Base-by-base conservation (phyloP, 2,797 vertebrate species). In the Anabacerthia variegaticeps region DNA sequence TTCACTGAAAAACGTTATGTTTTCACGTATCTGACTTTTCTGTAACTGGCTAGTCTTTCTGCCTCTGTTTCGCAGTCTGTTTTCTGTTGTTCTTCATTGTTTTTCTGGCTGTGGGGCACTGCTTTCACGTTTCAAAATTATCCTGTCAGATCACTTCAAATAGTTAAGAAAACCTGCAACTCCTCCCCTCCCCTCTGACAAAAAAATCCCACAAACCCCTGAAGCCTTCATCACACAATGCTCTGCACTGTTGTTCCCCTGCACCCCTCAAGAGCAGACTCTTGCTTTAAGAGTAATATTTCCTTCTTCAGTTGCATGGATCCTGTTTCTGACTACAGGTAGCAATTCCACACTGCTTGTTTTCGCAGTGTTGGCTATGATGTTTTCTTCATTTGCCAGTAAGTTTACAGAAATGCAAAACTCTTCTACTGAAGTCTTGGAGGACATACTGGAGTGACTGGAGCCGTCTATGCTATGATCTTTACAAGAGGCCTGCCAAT, bases 311-410 rank as follows among this genome's bases (percentile, higher is more conserved):
- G 4, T 9, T 52, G 28, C 32, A 44, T 2, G 4, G 6, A 73
- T 61, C 24, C 7, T 8, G 2, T 49, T 85, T 72, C 77, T 75
- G 37, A 66, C 8, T 8, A 19, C 48, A 54, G 34, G 34, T 20
- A 77, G 52, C 36, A 84, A 11, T 32, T 28, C 32, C 34, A 44
- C 0, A 0, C 23, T 36, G 51, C 24, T 52, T 48, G 3, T 12
- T 89, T 65, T 44, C 61, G 62, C 62, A 68, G 20, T 10, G 2
- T 9, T 74, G 49, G 14, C 32, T 71, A 55, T 63, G 30, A 41
- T 46, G 30, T n/a, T 34, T 74, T 34, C 22, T 83, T 76, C 16
- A 62, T 2, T 11, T 76, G 32, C n/a, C 41, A 68, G 3, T 13
- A 81, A 34, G 4, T 41, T 48, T 37, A 65, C 86, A 32, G 32